Conservation (phyloP, 1,140 invertebrate species). For the Pseudomyrmex cubaensis region DNA sequence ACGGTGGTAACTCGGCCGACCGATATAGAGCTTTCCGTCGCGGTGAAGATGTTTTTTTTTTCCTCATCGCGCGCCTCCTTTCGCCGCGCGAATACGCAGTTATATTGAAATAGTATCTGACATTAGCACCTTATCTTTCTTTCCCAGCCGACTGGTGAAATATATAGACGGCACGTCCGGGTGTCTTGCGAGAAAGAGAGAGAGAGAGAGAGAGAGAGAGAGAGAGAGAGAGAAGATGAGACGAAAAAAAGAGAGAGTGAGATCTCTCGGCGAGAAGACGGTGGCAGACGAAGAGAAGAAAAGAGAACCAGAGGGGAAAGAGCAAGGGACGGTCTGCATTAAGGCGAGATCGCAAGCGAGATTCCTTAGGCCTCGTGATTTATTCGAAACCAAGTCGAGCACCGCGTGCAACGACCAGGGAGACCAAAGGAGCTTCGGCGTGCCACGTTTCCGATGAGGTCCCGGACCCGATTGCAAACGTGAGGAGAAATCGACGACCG, state of each 20-base stretch:
- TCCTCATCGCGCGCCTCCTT: not conserved
- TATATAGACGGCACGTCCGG: slow-evolving; percentile 65
- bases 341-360: slow-evolving; percentile 65
- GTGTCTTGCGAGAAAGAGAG: slow-evolving; percentile 48
- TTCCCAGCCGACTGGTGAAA: slow-evolving; percentile 71
- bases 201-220: slow-evolving; percentile 8
- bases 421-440: slow-evolving; percentile 47
- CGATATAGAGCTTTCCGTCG: slow-evolving; percentile 66
- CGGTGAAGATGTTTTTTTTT: slow-evolving; percentile 33
- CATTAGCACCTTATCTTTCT: slow-evolving; percentile 79
- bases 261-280: slow-evolving; percentile 19
- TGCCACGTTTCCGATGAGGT: slow-evolving; percentile 36
- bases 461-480: slow-evolving; percentile 45
- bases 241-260: not conserved
- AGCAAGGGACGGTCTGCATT: slow-evolving; percentile 67
- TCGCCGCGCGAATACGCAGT: slow-evolving; percentile 57
- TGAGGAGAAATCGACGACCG: slow-evolving; percentile 30
- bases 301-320: not conserved
- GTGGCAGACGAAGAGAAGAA: slow-evolving; percentile 5
- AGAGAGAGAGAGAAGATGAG: slow-evolving; percentile 11
- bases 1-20: slow-evolving; percentile 48
- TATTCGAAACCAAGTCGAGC: slow-evolving; percentile 64
- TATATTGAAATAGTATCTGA: slow-evolving; percentile 77
- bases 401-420: slow-evolving; percentile 46
- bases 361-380: slow-evolving; percentile 72